Conservation (phyloP, 2,888 invertebrate species). For the Mamestra brassicae region DNA sequence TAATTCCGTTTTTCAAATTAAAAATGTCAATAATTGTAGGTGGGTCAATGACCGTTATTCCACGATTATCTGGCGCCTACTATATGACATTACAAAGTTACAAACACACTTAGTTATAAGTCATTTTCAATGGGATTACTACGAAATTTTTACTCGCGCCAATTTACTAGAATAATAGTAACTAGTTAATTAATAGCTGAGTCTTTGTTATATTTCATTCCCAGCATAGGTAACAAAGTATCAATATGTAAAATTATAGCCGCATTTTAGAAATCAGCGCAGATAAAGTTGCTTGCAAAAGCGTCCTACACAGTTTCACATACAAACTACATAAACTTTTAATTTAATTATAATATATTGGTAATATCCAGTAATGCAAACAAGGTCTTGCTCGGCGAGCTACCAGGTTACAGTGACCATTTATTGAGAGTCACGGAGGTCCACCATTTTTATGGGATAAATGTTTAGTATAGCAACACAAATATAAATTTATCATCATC, state of each 20-base stretch:
- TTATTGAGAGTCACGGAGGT: not conserved
- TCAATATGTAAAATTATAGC: not conserved
- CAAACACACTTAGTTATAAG: too few relatives aligned
- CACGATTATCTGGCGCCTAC: too few relatives aligned
- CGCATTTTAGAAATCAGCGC: slow-evolving; percentile 22
- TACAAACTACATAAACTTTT: slow-evolving; percentile 66
- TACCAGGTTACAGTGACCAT: slow-evolving; percentile 62
- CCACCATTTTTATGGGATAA: not conserved
- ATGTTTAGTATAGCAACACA: too few relatives aligned
- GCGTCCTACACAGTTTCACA: slow-evolving; percentile 44
- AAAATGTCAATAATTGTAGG: too few relatives aligned
- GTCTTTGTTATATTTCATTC: too few relatives aligned
- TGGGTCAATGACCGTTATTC: too few relatives aligned
- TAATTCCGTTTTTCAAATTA: too few relatives aligned
- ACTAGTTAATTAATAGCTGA: not conserved
- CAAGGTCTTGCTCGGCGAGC: slow-evolving; percentile 70
- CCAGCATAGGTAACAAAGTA: too few relatives aligned
- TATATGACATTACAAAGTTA: too few relatives aligned
- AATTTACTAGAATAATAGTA: not conserved
- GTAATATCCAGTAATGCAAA: slow-evolving; percentile 77
- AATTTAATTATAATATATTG: slow-evolving; percentile 76
- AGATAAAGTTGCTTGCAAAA: slow-evolving; percentile 32
- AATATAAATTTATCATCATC: too few relatives aligned
- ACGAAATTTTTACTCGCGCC: too few relatives aligned
- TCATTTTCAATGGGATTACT: too few relatives aligned